phyloP scores from a whole-genome alignment of 1,140 invertebrate species.

The Brachionus rotundiformis region DNA sequence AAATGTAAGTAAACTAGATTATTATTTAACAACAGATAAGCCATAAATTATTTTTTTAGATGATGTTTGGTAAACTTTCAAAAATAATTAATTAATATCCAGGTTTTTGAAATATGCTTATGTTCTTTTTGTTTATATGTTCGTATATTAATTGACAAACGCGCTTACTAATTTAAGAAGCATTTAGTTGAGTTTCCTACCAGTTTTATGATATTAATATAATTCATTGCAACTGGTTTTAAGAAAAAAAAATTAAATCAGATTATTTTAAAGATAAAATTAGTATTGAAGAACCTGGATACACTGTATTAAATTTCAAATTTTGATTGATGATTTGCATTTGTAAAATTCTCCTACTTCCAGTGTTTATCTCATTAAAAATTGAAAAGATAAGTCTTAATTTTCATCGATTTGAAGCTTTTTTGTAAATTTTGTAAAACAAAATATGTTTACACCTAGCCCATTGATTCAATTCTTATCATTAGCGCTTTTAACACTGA shows the following conservation, averaged over 20 bases:
- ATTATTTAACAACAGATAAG: background rate
- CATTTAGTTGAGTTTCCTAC: background rate
- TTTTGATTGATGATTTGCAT: slow-evolving; percentile 6
- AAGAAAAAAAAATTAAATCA: background rate
- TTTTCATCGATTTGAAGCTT: background rate
- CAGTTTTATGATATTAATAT: too few species aligned
- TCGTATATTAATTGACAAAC: background rate
- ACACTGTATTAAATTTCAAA: background rate
- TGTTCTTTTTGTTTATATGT: background rate
- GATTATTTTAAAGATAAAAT: background rate
- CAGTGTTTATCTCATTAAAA: background rate
- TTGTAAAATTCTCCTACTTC: background rate
- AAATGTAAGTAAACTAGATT: slow-evolving; percentile 8
- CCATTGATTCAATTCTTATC: background rate
- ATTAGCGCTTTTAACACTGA: background rate
- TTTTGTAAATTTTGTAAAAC: background rate
- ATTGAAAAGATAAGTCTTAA: background rate
- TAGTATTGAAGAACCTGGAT: background rate
- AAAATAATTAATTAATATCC: background rate
- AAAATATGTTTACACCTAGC: background rate
- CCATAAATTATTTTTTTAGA: background rate
- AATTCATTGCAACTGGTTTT: background rate
- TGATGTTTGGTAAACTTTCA: background rate
- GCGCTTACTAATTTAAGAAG: background rate
- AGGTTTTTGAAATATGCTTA: background rate